Conservation (phyloP, 2,888 invertebrate genomes). For the Platycheirus rosarum region DNA sequence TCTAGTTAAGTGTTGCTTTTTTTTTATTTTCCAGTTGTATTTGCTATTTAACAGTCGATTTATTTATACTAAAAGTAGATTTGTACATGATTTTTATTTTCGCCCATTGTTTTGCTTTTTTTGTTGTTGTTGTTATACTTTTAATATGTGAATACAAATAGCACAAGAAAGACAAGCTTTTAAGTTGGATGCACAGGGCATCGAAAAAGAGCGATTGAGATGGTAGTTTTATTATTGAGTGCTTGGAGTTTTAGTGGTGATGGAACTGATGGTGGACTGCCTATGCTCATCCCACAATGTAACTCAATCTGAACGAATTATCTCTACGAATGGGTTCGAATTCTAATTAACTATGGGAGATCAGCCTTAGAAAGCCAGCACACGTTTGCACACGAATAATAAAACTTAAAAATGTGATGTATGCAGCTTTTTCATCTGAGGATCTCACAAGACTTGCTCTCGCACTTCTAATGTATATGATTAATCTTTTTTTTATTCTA, state of each 20-base stretch:
- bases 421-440: slow-evolving; percentile 7
- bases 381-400: slow-evolving; percentile 63
- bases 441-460: not conserved
- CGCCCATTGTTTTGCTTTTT: slow-evolving; percentile 37
- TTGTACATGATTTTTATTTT: slow-evolving; percentile 71
- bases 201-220: slow-evolving; percentile 18
- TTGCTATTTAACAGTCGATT: slow-evolving; percentile 71
- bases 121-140: slow-evolving; percentile 20
- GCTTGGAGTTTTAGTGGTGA: slow-evolving; percentile 1
- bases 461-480: not conserved
- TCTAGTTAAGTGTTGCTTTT: slow-evolving; percentile 53
- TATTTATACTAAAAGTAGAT: slow-evolving; percentile 72
- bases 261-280: slow-evolving; percentile 17
- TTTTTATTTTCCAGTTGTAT: slow-evolving; percentile 49
- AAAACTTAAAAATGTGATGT: slow-evolving; percentile 71
- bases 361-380: too few species aligned
- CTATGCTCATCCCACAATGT: too few species aligned
- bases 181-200: slow-evolving; percentile 47
- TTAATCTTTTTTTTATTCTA: slow-evolving; percentile 34
- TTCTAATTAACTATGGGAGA: too few species aligned
- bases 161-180: slow-evolving; percentile 40
- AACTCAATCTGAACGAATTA: too few species aligned
- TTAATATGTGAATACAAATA: slow-evolving; percentile 35
- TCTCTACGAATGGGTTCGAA: too few species aligned
- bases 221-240: slow-evolving; percentile 10